phyloP scores from a whole-genome alignment of 2,888 invertebrate species.

The Chymomyza amoena region DNA sequence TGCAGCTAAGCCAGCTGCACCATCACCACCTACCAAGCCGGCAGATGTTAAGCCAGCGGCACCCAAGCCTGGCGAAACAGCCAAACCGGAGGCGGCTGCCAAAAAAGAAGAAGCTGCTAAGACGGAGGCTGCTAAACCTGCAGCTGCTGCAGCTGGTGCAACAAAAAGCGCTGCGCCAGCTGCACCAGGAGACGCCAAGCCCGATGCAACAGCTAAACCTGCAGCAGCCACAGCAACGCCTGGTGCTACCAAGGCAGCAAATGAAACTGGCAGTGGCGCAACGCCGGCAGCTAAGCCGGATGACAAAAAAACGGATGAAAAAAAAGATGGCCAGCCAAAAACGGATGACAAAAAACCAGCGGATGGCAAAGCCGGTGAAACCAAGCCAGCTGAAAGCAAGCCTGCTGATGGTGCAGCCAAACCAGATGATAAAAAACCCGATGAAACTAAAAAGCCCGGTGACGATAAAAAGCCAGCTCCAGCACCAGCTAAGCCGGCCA shows the following conservation, averaged over 20 bases:
- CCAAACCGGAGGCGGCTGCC: constrained; percentile 70
- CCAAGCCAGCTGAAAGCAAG: constrained; percentile 45
- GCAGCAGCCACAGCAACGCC: constrained; percentile 52
- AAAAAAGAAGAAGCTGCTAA: constrained; percentile 72
- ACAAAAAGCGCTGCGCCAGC: constrained; percentile 70
- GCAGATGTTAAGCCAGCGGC: constrained; percentile 69
- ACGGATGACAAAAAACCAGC: constrained; percentile 42
- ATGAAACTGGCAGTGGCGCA: constrained; percentile 48
- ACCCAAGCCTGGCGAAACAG: constrained; percentile 64
- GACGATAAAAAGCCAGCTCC: constrained; percentile 48
- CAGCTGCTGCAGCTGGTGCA: constrained; percentile 76
- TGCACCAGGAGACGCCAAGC: constrained; percentile 68
- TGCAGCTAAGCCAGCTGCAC: constrained; percentile 57
- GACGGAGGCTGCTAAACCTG: constrained; percentile 62
- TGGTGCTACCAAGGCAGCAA: constrained; percentile 57
- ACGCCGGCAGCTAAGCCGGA: constrained; percentile 49
- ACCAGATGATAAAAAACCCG: constrained; percentile 38
- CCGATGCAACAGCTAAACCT: constrained; percentile 66
- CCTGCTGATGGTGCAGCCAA: constrained; percentile 37
- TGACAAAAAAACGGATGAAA: constrained; percentile 48
- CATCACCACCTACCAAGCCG: constrained; percentile 70
- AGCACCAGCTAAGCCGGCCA: constrained; percentile 72
- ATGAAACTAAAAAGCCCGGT: constrained; percentile 35
- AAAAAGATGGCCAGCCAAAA: constrained; percentile 36
- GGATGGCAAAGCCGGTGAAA: constrained; percentile 46